Evolutionary conservation across 2,113 vertebrate species (phyloP).

Genomic region (Sterrhoptilus dennistouni): DNA sequence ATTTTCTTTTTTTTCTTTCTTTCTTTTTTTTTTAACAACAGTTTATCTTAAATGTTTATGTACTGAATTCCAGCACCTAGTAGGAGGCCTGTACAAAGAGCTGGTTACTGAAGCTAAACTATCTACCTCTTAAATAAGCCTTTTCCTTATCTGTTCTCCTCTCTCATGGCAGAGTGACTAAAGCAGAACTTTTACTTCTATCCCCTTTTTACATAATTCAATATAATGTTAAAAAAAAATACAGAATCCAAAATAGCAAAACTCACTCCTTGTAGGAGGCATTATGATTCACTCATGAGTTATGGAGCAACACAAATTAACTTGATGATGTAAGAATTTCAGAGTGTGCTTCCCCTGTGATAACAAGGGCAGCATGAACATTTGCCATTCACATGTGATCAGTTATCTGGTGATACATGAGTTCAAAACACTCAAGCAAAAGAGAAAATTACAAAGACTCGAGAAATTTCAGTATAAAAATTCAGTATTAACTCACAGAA

Average conservation of each 20-base stretch:
- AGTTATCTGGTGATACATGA: neutral
- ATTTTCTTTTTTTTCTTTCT: neutral
- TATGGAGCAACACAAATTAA: constrained; percentile 30
- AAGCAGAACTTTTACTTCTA: neutral
- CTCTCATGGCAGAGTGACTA: neutral
- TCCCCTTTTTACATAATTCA: neutral
- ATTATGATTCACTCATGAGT: constrained; percentile 3
- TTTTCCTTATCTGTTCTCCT: neutral
- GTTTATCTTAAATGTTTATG: neutral
- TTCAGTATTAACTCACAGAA: neutral
- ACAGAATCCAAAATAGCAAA: neutral
- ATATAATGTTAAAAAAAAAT: neutral
- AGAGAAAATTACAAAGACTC: neutral
- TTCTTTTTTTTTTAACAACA: neutral
- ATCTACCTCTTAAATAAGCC: neutral
- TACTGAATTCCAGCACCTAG: neutral
- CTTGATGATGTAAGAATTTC: neutral
- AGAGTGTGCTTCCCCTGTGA: neutral
- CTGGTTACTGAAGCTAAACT: neutral
- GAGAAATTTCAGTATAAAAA: neutral
- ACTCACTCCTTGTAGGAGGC: neutral
- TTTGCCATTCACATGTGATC: neutral
- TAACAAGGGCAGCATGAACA: neutral
- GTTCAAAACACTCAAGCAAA: neutral
- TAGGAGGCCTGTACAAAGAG: neutral